Evolutionary conservation across 2,113 vertebrate species (phyloP), one percentile per base, ranked within the genome.

Genomic region (Ginglymostoma cirratum): DNA sequence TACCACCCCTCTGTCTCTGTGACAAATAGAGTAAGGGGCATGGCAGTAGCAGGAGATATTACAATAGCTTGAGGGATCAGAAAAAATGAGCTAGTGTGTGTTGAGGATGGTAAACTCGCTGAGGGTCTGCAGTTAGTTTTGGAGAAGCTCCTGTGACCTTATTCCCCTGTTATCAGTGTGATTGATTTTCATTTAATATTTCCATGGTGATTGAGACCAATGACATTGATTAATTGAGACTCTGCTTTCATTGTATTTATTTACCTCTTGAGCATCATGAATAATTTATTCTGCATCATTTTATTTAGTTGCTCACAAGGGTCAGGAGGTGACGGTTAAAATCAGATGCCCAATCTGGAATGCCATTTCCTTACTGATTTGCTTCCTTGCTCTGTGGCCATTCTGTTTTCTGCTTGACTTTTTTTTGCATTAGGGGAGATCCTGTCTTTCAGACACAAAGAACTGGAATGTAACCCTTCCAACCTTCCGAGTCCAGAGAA

Each of bases 141-240:
- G 61, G 61, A 66, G 66, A 34, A 66, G n/a, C 61, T 61, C 89
- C 24, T 1, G 19, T 95, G 66, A 95, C 69, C 94, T 72, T 72
- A 95, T 61, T 48, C 14, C 67, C 42, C 42, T 12, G 67, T 95
- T 95, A 93, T 93, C 67, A 72, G 24, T 95, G 67, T 95, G 94
- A 72, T 95, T 95, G 94, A 95, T 76, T 95, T 72, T 72, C 94
- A 95, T 95, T 95, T 72, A 95, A 95, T 95, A 95, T 72, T 95
- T 95, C 24, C 42, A 72, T 72, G 94, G 66, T 72, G 94, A 95
- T 48, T 45, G 69, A 48, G 42, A 72, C 42, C 38, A 24, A 72
- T 95, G 67, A 48, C 67, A 95, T 95, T 95, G 94, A 72, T 95
- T 95, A 72, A 95, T 95, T 95, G 94, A 95, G 69, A 42, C 67